A percentile compares a stretch with the other conserved stretches of the same genome.
phyloP scores from a whole-genome alignment of 2,888 invertebrate genomes.

The Aleiodes leptofemur region DNA sequence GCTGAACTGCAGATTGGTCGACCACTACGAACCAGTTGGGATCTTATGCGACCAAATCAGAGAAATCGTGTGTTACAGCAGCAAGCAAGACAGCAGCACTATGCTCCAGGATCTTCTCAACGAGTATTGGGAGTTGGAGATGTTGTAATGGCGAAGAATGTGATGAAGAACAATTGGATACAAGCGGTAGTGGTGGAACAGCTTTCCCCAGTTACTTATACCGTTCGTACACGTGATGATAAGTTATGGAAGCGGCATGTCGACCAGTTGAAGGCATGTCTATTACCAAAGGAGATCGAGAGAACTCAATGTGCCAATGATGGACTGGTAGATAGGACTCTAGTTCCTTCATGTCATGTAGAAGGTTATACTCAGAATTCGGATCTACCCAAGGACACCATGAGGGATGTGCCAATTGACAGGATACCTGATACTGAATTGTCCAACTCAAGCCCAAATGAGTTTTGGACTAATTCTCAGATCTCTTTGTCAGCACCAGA shows the following conservation, averaged over 20 bases:
- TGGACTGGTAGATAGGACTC: not conserved
- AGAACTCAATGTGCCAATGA: not conserved
- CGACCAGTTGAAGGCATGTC: conserved; percentile 1
- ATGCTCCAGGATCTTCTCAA: conserved; percentile 16
- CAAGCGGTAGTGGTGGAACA: not conserved
- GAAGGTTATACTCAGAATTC: conserved; percentile 7
- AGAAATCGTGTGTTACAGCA: conserved; percentile 2
- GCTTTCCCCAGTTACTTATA: conserved; percentile 10
- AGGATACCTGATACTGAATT: not conserved
- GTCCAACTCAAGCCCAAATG: not conserved
- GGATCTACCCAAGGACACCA: not conserved
- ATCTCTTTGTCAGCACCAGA: not conserved
- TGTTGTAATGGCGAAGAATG: conserved; percentile 4
- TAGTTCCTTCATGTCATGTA: not conserved
- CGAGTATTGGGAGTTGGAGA: not conserved
- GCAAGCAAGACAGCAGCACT: conserved; percentile 10
- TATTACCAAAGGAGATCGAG: not conserved
- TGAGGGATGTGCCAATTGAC: not conserved
- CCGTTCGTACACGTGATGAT: not conserved
- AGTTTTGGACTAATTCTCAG: not conserved
- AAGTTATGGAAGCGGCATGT: conserved; percentile 9
- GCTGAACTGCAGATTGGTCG: conserved; percentile 40
- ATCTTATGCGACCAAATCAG: conserved; percentile 21
- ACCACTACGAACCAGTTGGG: not conserved
- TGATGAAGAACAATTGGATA: not conserved